phyloP scores from a whole-genome alignment of 1,140 invertebrate species.

The Daktulosphaira vitifoliae region DNA sequence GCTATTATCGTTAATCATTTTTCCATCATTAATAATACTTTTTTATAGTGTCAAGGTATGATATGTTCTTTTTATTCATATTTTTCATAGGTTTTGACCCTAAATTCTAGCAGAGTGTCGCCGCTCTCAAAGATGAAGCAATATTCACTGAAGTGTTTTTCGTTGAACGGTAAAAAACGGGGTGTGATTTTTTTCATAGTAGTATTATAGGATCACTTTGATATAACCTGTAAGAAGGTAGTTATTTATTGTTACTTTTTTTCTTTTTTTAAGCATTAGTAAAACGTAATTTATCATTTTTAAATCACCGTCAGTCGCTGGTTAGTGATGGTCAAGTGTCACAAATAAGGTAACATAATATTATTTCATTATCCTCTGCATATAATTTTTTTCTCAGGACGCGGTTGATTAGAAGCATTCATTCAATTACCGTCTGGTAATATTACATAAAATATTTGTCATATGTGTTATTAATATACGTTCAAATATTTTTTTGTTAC shows the following conservation, averaged over 20 bases:
- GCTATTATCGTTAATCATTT: background rate
- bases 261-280: background rate
- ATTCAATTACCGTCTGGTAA: slow-evolving; percentile 6
- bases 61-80: background rate
- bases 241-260: too few species aligned
- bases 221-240: too few species aligned
- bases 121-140: slow-evolving; percentile 12
- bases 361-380: background rate
- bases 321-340: background rate
- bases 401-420: slow-evolving; percentile 13
- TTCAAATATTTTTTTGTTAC: too few species aligned
- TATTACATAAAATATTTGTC: background rate
- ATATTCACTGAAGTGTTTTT: slow-evolving; percentile 13
- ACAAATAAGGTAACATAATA: background rate
- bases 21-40: slow-evolving; percentile 22
- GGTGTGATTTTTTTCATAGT: background rate
- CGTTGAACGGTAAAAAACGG: slow-evolving; percentile 21
- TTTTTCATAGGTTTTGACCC: slow-evolving; percentile 16
- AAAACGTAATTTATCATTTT: slow-evolving; percentile 22
- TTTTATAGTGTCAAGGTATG: background rate
- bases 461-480: too few species aligned
- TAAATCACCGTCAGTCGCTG: background rate
- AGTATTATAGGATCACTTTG: too few species aligned
- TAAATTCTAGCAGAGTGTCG: slow-evolving; percentile 24
- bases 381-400: background rate